phyloP scores from a whole-genome alignment of 2,888 invertebrate genomes.

The Idaea straminata region DNA sequence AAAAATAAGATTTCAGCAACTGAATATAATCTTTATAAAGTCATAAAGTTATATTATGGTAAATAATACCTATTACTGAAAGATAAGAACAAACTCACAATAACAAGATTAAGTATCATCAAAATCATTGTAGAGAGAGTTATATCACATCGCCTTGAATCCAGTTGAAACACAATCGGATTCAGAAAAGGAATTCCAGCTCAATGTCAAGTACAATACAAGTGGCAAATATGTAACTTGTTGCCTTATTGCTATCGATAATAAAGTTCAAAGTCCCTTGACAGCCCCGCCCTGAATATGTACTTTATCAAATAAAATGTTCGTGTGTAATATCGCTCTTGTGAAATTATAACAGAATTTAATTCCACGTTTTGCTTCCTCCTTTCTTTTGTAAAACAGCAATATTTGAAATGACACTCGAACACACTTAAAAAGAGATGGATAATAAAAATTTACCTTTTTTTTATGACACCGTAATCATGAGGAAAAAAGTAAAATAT shows the following conservation, averaged over 20 bases:
- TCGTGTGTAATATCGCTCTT: slow-evolving; percentile 21
- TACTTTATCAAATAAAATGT: slow-evolving; percentile 19
- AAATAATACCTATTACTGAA: neutral
- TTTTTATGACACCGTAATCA: too few species aligned
- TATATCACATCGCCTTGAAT: slow-evolving; percentile 17
- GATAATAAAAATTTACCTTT: too few species aligned
- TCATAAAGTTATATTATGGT: neutral
- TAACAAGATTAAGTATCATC: neutral
- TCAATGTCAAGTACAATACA: slow-evolving; percentile 26
- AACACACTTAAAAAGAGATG: too few species aligned
- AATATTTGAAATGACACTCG: neutral
- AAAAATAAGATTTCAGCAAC: too few species aligned
- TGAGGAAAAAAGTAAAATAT: too few species aligned
- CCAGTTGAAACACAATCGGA: slow-evolving; percentile 23
- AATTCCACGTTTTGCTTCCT: slow-evolving; percentile 24
- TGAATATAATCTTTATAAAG: too few species aligned
- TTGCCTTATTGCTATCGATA: slow-evolving; percentile 11
- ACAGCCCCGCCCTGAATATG: slow-evolving; percentile 3
- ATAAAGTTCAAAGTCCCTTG: slow-evolving; percentile 14
- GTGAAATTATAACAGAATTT: slow-evolving; percentile 28
- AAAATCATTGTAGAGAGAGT: slow-evolving; percentile 16
- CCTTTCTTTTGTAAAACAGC: neutral
- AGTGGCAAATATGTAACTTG: slow-evolving; percentile 6
- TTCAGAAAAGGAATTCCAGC: slow-evolving; percentile 30
- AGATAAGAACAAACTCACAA: neutral